These are phyloP conservation scores for Labia minor DNA, from an alignment of 2,888 invertebrate species.

Conservation along the genomic window DNA sequence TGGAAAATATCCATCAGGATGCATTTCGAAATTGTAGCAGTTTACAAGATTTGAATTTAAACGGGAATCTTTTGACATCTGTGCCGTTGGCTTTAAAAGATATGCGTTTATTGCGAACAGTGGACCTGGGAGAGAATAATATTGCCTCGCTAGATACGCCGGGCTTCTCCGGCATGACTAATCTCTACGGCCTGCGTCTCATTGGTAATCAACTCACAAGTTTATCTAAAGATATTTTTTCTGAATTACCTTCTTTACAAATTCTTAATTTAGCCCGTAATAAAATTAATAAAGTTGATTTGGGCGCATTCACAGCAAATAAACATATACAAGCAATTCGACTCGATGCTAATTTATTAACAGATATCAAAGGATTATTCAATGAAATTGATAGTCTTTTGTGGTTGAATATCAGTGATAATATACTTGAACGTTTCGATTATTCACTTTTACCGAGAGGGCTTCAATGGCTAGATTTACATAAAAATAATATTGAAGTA, in stretches of 20 bases:
- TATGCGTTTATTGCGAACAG: conserved; percentile 72
- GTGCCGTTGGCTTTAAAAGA: conserved; percentile 73
- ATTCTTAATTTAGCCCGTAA: conserved; percentile 82
- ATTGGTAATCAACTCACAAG: conserved; percentile 80
- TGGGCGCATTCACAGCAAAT: conserved; percentile 68
- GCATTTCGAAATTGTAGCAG: conserved; percentile 85
- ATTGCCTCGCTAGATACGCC: conserved; percentile 70
- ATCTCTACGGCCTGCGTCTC: conserved; percentile 75
- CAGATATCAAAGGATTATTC: conserved; percentile 73
- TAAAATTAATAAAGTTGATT: conserved; percentile 63
- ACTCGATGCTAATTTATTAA: conserved; percentile 72
- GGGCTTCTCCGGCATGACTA: conserved; percentile 71
- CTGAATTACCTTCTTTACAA: conserved; percentile 68
- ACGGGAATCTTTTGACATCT: conserved; percentile 70
- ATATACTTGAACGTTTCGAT: conserved; percentile 79
- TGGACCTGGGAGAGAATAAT: conserved; percentile 85
- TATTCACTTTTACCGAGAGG: conserved; percentile 71
- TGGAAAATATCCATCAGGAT: conserved; percentile 74
- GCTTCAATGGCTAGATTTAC: conserved; percentile 80
- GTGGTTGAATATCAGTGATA: conserved; percentile 86
- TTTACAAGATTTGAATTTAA: conserved; percentile 79
- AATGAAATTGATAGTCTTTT: conserved; percentile 69
- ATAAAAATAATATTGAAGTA: conserved; percentile 71
- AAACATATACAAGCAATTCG: conserved; percentile 73
- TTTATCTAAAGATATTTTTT: conserved; percentile 67